A percentile compares a stretch with the other conserved stretches of the same genome.
phyloP scores from a whole-genome alignment of 2,797 vertebrate species.

The Capromys pilorides region DNA sequence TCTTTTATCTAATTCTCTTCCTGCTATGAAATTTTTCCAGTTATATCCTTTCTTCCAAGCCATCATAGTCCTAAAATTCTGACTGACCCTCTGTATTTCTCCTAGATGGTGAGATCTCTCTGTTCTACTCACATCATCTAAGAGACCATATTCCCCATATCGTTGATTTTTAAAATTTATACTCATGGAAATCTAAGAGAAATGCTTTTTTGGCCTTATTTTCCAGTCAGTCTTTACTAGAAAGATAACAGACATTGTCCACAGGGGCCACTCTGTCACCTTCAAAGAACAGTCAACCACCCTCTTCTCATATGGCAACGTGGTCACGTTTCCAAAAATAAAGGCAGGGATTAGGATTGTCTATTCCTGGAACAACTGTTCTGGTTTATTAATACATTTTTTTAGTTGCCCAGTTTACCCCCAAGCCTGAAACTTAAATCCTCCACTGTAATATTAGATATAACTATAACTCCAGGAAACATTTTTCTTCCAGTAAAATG shows the following conservation, averaged over 20 bases:
- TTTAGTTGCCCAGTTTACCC: constrained; percentile 59
- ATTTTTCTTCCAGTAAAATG: constrained; percentile 45
- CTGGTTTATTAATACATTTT: constrained; percentile 77
- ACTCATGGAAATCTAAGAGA: constrained; percentile 14
- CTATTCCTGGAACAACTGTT: constrained; percentile 70
- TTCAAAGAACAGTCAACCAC: constrained; percentile 62
- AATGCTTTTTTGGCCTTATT: constrained; percentile 27
- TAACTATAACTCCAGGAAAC: constrained; percentile 12
- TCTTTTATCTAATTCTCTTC: constrained; percentile 11
- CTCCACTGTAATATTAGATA: constrained; percentile 4
- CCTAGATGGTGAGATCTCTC: not conserved
- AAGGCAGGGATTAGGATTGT: constrained; percentile 78
- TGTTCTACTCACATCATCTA: not conserved
- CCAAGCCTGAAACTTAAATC: constrained; percentile 44
- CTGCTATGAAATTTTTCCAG: constrained; percentile 46
- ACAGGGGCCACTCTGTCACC: constrained; percentile 62
- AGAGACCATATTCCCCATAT: not conserved
- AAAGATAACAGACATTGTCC: constrained; percentile 10
- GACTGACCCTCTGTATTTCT: constrained; percentile 1
- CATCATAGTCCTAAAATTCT: not conserved
- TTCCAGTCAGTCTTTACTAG: constrained; percentile 18
- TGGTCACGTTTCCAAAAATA: constrained; percentile 82
- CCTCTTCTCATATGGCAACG: constrained; percentile 59
- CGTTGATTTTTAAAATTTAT: constrained; percentile 34
- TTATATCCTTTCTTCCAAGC: not conserved